These are phyloP conservation scores for Gobio occitaniae DNA, from an alignment of 2,797 vertebrate species.

Conservation along the genomic window DNA sequence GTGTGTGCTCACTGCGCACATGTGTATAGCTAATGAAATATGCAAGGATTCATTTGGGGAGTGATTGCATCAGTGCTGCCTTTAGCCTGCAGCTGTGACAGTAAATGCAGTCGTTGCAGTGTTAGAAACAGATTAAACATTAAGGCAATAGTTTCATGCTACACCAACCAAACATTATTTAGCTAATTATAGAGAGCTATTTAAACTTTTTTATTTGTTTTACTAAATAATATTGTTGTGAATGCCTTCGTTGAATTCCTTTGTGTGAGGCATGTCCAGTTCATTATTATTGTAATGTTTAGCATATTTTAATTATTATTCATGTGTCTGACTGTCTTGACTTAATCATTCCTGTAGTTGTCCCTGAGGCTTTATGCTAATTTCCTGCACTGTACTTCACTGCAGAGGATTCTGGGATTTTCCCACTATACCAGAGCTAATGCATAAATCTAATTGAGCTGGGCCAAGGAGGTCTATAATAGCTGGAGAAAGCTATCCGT, in stretches of 20 bases:
- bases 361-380: constrained; percentile 33
- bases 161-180: not conserved
- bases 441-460: constrained; percentile 41
- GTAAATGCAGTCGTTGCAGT: not conserved
- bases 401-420: constrained; percentile 33
- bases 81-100: constrained; percentile 26
- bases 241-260: not conserved
- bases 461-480: constrained; percentile 1
- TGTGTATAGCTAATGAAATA: constrained; percentile 36
- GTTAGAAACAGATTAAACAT: constrained; percentile 8
- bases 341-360: constrained; percentile 28
- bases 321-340: constrained; percentile 22
- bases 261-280: constrained; percentile 1
- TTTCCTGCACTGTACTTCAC: constrained; percentile 35
- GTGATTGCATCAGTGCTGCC: constrained; percentile 23
- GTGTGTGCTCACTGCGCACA: not conserved
- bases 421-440: constrained; percentile 22
- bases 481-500: not conserved
- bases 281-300: constrained; percentile 24
- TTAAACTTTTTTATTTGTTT: not conserved
- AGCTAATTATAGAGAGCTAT: not conserved
- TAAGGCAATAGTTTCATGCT: constrained; percentile 2
- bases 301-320: constrained; percentile 29
- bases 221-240: not conserved
- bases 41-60: constrained; percentile 36